These are phyloP conservation scores for Anoplophora glabripennis DNA, from an alignment of 1,140 invertebrate genomes.

Conservation along the genomic window DNA sequence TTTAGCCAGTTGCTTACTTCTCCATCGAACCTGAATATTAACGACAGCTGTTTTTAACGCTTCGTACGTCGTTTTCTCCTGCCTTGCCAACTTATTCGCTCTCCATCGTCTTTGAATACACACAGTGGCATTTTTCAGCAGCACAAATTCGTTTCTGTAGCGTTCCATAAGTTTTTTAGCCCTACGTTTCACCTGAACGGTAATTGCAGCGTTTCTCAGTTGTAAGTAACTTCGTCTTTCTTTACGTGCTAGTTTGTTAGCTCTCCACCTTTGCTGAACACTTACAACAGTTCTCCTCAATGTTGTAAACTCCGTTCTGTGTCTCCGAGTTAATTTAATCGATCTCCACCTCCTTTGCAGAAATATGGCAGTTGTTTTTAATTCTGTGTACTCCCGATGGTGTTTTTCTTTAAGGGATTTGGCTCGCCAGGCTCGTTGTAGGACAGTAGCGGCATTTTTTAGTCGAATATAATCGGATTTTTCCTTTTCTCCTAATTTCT, in stretches of 20 bases:
- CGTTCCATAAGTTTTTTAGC: constrained; percentile 41
- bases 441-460: constrained; percentile 28
- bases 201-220: constrained; percentile 43
- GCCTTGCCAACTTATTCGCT: constrained; percentile 24
- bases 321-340: constrained; percentile 3
- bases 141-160: constrained; percentile 23
- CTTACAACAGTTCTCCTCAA: background rate
- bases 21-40: constrained; percentile 46
- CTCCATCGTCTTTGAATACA: constrained; percentile 45
- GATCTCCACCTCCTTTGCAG: constrained; percentile 53
- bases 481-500: constrained; percentile 11
- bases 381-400: constrained; percentile 30
- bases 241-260: constrained; percentile 1
- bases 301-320: background rate
- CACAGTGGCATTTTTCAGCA: constrained; percentile 8
- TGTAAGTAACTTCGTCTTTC: constrained; percentile 39
- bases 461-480: constrained; percentile 39
- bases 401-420: constrained; percentile 36
- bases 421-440: constrained; percentile 41
- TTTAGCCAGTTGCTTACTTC: constrained; percentile 45
- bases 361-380: constrained; percentile 41
- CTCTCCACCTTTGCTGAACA: constrained; percentile 10
- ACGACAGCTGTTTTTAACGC: constrained; percentile 31
- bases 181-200: constrained; percentile 53
- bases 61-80: constrained; percentile 9